phyloP scores from a whole-genome alignment of 2,797 vertebrate genomes.

The Phrynocephalus forsythii region DNA sequence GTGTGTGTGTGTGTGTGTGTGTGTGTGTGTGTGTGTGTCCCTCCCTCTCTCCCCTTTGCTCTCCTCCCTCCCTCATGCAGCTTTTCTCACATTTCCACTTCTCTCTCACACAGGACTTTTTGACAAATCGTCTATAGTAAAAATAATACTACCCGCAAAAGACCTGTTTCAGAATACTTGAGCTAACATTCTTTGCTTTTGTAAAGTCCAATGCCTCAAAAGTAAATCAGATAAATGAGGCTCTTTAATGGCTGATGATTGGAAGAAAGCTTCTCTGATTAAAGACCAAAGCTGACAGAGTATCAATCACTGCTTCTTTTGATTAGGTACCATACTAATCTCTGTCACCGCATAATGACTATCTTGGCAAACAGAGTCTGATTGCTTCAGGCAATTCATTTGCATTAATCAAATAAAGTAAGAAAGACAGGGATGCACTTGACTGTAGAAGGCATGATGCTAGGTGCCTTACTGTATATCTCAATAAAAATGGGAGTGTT shows the following conservation, averaged over 20 bases:
- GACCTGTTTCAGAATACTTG: constrained; percentile 26
- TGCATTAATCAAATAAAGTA: constrained; percentile 72
- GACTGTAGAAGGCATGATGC: constrained; percentile 43
- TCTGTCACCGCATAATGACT: constrained; percentile 73
- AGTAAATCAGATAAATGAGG: constrained; percentile 66
- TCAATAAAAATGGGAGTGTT: constrained; percentile 22
- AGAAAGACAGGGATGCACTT: constrained; percentile 57
- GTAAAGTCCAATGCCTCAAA: constrained; percentile 45
- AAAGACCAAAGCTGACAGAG: constrained; percentile 67
- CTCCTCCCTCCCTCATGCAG: too few relatives aligned
- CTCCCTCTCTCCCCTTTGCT: too few relatives aligned
- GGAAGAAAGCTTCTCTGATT: constrained; percentile 72
- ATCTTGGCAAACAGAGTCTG: constrained; percentile 65
- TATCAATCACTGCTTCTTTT: constrained; percentile 75
- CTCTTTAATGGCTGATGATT: constrained; percentile 66
- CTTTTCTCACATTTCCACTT: neutral
- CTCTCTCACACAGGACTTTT: neutral
- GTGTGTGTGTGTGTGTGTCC: too few relatives aligned
- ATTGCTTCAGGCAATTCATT: constrained; percentile 71
- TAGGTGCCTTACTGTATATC: constrained; percentile 30
- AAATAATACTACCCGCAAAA: constrained; percentile 22
- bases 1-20: too few relatives aligned
- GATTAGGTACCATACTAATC: constrained; percentile 74
- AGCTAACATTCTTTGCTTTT: constrained; percentile 21
- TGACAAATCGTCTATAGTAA: constrained; percentile 9